A percentile compares a stretch with the other conserved stretches of the same genome.
Evolutionary conservation across 2,888 invertebrate species (phyloP).

Genomic region (Strigamia maritima): DNA sequence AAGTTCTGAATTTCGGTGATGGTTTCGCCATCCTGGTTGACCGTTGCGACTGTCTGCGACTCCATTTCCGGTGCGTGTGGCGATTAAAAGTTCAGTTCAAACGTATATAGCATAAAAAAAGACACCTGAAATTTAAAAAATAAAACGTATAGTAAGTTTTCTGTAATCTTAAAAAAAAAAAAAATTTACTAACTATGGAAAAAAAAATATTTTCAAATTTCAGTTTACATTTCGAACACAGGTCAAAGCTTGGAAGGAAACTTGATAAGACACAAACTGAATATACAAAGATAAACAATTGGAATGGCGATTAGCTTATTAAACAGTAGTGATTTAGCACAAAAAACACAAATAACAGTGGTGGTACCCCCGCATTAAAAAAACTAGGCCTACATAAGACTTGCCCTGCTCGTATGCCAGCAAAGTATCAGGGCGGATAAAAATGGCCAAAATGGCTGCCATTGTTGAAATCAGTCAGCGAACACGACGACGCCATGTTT

Average conservation of each 20-base stretch:
- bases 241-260: neutral
- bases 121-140: neutral
- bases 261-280: neutral
- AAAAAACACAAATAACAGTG: neutral
- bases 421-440: slow-evolving; percentile 35
- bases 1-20: slow-evolving; percentile 75
- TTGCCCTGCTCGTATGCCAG: neutral
- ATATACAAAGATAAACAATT: neutral
- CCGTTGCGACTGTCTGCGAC: slow-evolving; percentile 39
- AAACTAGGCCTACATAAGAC: neutral
- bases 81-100: neutral
- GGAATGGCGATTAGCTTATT: neutral
- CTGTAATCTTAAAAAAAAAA: neutral
- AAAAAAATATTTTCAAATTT: neutral
- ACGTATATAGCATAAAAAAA: neutral
- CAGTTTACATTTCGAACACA: neutral
- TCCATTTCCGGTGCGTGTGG: neutral
- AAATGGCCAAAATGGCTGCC: slow-evolving; percentile 35
- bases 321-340: neutral
- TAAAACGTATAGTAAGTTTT: neutral
- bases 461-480: neutral
- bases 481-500: neutral
- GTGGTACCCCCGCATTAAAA: neutral
- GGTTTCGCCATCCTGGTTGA: slow-evolving; percentile 52
- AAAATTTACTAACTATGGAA: no score